Evolutionary conservation across 2,797 vertebrate genomes (phyloP).

Genomic region (Clarias pachynema): DNA sequence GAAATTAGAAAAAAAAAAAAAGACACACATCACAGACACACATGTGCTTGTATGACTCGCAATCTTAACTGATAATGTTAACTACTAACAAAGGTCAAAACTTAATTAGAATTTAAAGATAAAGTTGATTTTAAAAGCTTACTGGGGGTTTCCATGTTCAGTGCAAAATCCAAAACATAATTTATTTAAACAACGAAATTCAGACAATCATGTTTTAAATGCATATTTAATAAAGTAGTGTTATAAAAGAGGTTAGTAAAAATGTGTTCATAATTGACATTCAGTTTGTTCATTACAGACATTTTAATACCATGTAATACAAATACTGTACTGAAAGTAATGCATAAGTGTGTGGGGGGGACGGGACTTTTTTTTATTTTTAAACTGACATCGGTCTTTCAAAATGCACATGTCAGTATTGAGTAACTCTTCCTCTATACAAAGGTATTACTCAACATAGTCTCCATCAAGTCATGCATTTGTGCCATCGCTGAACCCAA

Average conservation of each 20-base stretch:
- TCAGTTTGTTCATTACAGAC: conserved; percentile 20
- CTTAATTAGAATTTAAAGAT: conserved; percentile 56
- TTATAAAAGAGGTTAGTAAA: conserved; percentile 63
- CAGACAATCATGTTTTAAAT: conserved; percentile 55
- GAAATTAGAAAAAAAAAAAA: conserved; percentile 44
- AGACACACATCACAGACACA: conserved; percentile 10
- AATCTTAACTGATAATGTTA: conserved; percentile 50
- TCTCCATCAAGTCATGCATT: too few relatives aligned
- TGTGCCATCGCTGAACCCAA: too few relatives aligned
- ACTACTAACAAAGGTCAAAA: neutral
- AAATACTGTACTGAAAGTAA: conserved; percentile 6
- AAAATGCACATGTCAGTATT: too few relatives aligned
- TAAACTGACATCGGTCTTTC: too few relatives aligned
- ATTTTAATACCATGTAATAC: conserved; percentile 21
- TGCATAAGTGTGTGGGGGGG: too few relatives aligned
- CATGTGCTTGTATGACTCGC: conserved; percentile 25
- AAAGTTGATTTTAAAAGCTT: conserved; percentile 67
- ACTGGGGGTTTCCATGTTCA: conserved; percentile 46
- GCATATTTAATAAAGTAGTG: conserved; percentile 73
- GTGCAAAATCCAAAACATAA: conserved; percentile 51
- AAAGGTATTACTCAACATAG: too few relatives aligned
- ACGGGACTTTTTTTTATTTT: too few relatives aligned
- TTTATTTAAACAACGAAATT: conserved; percentile 30
- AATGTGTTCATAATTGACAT: conserved; percentile 35
- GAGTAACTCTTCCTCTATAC: too few relatives aligned